These are phyloP conservation scores for Lutjanus argentimaculatus DNA, from an alignment of 2,797 vertebrate genomes.

Conservation along the genomic window DNA sequence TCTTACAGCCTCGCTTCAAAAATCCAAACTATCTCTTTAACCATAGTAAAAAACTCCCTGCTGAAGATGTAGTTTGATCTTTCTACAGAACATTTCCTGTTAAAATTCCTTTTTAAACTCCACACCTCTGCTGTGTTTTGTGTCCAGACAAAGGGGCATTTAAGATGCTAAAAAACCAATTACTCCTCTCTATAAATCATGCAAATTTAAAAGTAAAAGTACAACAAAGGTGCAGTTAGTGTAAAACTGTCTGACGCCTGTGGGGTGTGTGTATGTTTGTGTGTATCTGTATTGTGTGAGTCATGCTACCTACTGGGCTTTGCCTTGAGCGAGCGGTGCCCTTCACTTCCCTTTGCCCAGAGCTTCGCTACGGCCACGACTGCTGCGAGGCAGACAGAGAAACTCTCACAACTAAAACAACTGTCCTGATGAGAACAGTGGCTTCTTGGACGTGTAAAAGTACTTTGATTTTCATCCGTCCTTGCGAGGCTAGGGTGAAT, in stretches of 20 bases:
- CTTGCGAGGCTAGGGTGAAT: slow-evolving; percentile 3
- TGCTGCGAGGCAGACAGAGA: slow-evolving; percentile 64
- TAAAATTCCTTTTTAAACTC: not conserved
- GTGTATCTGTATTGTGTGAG: slow-evolving; percentile 38
- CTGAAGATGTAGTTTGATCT: not conserved
- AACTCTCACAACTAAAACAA: slow-evolving; percentile 90
- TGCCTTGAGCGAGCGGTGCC: slow-evolving; percentile 77
- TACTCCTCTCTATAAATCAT: slow-evolving; percentile 4
- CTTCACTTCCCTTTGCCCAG: slow-evolving; percentile 84
- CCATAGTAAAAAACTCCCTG: not conserved
- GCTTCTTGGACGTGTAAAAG: slow-evolving; percentile 86
- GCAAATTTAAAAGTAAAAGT: slow-evolving; percentile 36
- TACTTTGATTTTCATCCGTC: slow-evolving; percentile 58
- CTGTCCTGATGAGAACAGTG: slow-evolving; percentile 92
- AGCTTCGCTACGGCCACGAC: slow-evolving; percentile 62
- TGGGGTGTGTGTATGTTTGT: slow-evolving; percentile 39
- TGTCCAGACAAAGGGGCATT: slow-evolving; percentile 19
- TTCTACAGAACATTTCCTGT: not conserved
- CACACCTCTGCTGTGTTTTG: not conserved
- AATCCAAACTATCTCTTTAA: too few relatives aligned
- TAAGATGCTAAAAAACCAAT: slow-evolving; percentile 34
- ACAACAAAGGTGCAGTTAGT: slow-evolving; percentile 31
- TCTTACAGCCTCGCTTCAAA: too few relatives aligned
- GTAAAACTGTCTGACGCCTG: slow-evolving; percentile 10
- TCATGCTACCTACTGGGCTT: slow-evolving; percentile 73